Base-by-base conservation (phyloP, 2,888 invertebrate species). In the Cheilosia scutellata region DNA sequence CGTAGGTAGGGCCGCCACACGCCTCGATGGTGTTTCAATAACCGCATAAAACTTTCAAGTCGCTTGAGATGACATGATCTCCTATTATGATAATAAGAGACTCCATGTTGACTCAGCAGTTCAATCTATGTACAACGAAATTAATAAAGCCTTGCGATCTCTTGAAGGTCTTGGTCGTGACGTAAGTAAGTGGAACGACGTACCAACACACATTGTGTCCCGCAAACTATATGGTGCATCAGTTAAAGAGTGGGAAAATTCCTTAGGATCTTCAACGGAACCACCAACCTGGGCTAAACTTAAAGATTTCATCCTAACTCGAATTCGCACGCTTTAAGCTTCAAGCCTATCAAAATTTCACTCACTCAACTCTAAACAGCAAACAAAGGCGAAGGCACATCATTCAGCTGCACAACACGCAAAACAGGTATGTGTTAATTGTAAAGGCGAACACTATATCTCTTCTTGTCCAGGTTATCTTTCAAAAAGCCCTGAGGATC, bases 371-470 rank as follows among this genome's bases (percentile, higher is more conserved):
- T 49, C 40, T 42, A 53, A 51, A 40, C 49, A 66, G 27, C 66
- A 68, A 47, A 13, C 11, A 6, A 62, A 72, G 44, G 60, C 60
- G 27, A 62, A 42, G 49, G 37, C 60, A 16, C 20, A 20, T 20
- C 20, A 20, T 20, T 0, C 20, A 20, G 20, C 20, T 20, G 20
- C 20, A 20, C 20, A 20, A 20, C 20, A 20, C 20, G 0, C 60
- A 27, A 68, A 68, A 44, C 47, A 44, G 42, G 53, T 57, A 42
- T 53, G 66, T 44, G 33, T 40, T 20, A 20, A 13, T 47, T 60
- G 77, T n/a, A 60, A 60, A 33, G 53, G 77, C n/a, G 62, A 70
- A 9, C 70, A 77, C 20, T 77, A 47, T 55, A 16, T 77, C 20
- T 40, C 63, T 47, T 62, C 55, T 70, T 77, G 77, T 63, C 44